phyloP scores from a whole-genome alignment of 2,113 vertebrate genomes.

The Scartelaos histophorus region DNA sequence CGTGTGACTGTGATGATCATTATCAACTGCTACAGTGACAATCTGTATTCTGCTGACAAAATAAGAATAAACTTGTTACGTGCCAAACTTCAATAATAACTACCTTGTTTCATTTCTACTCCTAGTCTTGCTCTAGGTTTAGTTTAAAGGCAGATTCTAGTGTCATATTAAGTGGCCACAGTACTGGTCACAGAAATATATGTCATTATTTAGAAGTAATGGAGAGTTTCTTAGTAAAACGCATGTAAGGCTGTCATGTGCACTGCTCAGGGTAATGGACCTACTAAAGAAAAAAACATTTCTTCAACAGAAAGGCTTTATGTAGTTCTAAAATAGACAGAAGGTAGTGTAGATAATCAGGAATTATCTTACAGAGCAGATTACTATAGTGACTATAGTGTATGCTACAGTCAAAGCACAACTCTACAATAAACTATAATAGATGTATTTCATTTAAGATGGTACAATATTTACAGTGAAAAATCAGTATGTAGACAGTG shows the following conservation, averaged over 20 bases:
- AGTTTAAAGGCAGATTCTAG: constrained; percentile 31
- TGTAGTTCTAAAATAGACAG: neutral
- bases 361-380: neutral
- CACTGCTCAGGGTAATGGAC: neutral
- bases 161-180: constrained; percentile 1
- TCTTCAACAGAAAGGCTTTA: neutral
- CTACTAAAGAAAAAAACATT: neutral
- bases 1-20: constrained; percentile 10
- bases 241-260: constrained; percentile 1
- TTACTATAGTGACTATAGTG: too few species aligned
- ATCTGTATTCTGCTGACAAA: constrained; percentile 14
- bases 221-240: neutral
- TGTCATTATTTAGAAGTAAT: constrained; percentile 3
- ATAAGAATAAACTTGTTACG: constrained; percentile 43
- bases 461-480: neutral
- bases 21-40: neutral
- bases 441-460: neutral
- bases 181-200: neutral
- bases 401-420: too few species aligned
- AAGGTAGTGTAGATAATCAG: neutral
- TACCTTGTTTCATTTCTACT: constrained; percentile 16
- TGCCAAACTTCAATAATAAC: neutral
- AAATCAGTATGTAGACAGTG: neutral
- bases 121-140: constrained; percentile 6
- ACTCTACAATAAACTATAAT: neutral